Conservation (phyloP, 2,797 vertebrate genomes). For the Siniperca undulata region DNA sequence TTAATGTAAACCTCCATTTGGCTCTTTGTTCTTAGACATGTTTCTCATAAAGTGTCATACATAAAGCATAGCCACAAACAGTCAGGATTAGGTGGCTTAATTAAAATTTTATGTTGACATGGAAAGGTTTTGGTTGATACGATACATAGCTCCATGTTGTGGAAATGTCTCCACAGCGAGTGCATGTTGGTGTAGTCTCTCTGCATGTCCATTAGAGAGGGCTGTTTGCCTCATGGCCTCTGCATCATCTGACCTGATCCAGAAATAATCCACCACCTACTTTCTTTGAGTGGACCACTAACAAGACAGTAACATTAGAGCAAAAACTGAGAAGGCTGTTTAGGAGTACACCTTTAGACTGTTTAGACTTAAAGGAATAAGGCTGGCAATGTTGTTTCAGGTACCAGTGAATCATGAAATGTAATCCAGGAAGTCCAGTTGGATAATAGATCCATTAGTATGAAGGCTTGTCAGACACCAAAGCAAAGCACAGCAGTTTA, state of each 20-base stretch:
- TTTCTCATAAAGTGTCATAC: conserved; percentile 45
- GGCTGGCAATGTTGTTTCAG: neutral
- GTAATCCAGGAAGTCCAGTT: neutral
- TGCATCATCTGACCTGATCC: neutral
- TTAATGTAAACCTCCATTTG: conserved; percentile 26
- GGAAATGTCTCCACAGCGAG: conserved; percentile 15
- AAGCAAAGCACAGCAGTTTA: neutral
- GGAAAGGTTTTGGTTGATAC: conserved; percentile 34
- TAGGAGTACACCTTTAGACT: neutral
- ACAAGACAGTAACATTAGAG: neutral
- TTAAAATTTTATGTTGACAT: conserved; percentile 57
- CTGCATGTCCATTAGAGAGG: conserved; percentile 44
- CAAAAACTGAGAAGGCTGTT: neutral
- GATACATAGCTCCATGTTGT: conserved; percentile 26
- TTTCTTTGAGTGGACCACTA: neutral
- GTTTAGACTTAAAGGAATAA: neutral
- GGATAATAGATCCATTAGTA: neutral
- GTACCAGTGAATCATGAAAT: conserved; percentile 7
- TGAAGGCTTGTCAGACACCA: neutral
- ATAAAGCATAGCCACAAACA: conserved; percentile 54
- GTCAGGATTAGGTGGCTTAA: conserved; percentile 32
- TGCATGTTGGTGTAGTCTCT: conserved; percentile 30
- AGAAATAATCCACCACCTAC: conserved; percentile 27
- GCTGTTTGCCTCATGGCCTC: conserved; percentile 29
- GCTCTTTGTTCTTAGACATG: conserved; percentile 14